A percentile compares a stretch with the other conserved stretches of the same genome.
Evolutionary conservation across 2,797 vertebrate genomes (phyloP).

Genomic region (Mus caroli): DNA sequence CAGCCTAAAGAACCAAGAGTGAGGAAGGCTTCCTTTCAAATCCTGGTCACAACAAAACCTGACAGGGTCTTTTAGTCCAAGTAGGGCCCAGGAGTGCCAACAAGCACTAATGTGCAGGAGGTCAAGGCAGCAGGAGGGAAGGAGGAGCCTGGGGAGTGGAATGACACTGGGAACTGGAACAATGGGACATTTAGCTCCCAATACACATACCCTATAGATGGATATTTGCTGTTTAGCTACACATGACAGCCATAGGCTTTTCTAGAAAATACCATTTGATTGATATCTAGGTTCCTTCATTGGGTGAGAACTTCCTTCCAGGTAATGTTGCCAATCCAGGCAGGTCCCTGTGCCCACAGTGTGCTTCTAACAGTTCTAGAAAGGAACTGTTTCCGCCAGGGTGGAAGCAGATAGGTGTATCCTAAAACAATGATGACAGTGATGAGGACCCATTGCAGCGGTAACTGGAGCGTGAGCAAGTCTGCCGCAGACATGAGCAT

Average conservation of each 20-base stretch:
- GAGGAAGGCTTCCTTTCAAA: background rate
- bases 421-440: constrained; percentile 73
- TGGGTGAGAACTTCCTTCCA: background rate
- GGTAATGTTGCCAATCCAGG: background rate
- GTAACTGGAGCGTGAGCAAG: constrained; percentile 62
- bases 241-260: background rate
- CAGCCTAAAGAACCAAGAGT: background rate
- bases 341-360: background rate
- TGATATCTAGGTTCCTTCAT: background rate
- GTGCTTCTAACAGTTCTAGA: constrained; percentile 36
- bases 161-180: fast-evolving
- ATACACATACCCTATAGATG: fast-evolving
- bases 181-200: fast-evolving
- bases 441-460: constrained; percentile 44
- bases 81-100: background rate
- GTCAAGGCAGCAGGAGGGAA: background rate
- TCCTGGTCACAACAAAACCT: background rate
- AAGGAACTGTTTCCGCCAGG: constrained; percentile 75
- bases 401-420: constrained; percentile 78
- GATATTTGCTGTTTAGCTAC: fast-evolving
- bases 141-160: too few species aligned
- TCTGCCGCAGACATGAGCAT: constrained; percentile 73
- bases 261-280: fast-evolving
- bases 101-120: too few species aligned
- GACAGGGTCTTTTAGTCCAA: background rate